Evolutionary conservation across 1,140 invertebrate species (phyloP).

Genomic region (Lepidurus couesii): DNA sequence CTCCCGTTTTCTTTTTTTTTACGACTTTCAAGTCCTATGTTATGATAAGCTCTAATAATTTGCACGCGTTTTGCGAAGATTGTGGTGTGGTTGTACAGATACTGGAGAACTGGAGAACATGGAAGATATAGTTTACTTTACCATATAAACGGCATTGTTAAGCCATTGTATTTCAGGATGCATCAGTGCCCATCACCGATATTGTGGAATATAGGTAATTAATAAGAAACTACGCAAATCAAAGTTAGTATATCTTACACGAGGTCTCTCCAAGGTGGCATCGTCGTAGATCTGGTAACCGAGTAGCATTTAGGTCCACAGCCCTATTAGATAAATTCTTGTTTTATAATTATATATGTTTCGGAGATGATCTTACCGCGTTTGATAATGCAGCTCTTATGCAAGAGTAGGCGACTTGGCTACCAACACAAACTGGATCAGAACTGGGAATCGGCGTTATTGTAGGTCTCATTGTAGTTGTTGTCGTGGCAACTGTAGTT

Average conservation of each 20-base stretch:
- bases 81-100: constrained; percentile 8
- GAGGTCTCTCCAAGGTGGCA: constrained; percentile 7
- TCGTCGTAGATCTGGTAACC: constrained; percentile 6
- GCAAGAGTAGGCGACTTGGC: neutral
- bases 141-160: neutral
- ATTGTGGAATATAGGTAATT: neutral
- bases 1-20: neutral
- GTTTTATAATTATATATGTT: neutral
- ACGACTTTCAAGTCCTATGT: neutral
- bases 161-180: neutral
- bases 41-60: neutral
- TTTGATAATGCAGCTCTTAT: neutral
- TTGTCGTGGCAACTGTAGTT: neutral
- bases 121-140: constrained; percentile 17
- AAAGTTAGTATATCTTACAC: neutral
- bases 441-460: neutral
- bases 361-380: neutral
- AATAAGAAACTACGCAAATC: neutral
- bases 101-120: constrained; percentile 14
- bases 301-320: constrained; percentile 11
- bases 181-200: neutral
- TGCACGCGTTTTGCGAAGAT: neutral
- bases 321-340: neutral
- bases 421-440: neutral
- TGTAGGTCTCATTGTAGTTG: constrained; percentile 3